These are phyloP conservation scores for Eulemur macaco DNA, from an alignment of 2,113 vertebrate genomes.

Conservation along the genomic window DNA sequence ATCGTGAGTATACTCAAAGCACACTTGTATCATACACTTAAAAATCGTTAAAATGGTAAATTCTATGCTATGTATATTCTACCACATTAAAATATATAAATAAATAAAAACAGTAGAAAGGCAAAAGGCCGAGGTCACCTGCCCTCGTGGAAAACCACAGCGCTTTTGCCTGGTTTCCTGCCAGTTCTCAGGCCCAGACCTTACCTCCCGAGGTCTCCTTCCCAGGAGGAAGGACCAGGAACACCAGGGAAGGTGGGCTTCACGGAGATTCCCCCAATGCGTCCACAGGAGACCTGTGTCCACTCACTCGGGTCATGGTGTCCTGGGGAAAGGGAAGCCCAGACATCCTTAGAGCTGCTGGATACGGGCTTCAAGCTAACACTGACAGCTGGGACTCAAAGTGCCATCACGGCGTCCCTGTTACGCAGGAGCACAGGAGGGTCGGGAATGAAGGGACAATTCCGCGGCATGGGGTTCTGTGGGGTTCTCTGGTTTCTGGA, in stretches of 20 bases:
- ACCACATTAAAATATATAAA: not conserved
- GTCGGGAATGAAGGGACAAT: no score
- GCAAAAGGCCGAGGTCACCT: not conserved
- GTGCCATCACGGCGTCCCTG: not conserved
- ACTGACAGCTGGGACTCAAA: no score
- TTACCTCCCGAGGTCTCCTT: not conserved
- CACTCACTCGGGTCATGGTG: not conserved
- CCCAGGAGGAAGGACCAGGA: not conserved
- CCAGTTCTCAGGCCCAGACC: not conserved
- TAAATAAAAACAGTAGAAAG: not conserved
- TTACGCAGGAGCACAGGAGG: not conserved
- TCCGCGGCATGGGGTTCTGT: not conserved
- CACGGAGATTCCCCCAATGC: not conserved
- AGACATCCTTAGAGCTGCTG: not conserved
- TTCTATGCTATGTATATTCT: not conserved
- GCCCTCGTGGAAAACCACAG: not conserved
- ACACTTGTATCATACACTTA: not conserved
- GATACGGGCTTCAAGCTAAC: not conserved
- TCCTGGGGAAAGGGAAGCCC: not conserved
- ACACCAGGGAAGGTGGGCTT: not conserved
- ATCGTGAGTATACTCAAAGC: not conserved
- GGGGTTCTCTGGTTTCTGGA: not conserved
- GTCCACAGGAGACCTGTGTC: not conserved
- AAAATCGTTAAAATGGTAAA: not conserved
- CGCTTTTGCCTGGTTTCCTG: not conserved